Conservation (phyloP, 2,797 vertebrate species). For the Phaenicophaeus curvirostris region DNA sequence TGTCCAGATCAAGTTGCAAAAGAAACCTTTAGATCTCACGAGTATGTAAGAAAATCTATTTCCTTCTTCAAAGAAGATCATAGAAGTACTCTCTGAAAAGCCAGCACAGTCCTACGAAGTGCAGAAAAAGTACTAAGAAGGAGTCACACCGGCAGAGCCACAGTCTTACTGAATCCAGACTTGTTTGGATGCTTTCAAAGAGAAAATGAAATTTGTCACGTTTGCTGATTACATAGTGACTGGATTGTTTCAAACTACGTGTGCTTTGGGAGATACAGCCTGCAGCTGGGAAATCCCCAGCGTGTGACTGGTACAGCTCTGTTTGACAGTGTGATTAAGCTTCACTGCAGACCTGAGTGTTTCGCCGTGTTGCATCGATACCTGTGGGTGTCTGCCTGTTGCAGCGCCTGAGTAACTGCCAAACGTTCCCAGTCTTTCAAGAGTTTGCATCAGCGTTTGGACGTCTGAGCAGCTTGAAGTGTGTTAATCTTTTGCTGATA, state of each 20-base stretch:
- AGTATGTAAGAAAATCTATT: background rate
- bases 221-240: constrained; percentile 24
- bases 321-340: background rate
- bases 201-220: constrained; percentile 48
- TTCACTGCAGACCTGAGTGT: background rate
- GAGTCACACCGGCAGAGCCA: background rate
- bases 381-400: constrained; percentile 50
- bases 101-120: background rate
- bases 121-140: background rate
- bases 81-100: background rate
- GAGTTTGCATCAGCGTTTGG: constrained; percentile 53
- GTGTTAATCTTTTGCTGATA: background rate
- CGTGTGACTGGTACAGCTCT: constrained; percentile 36
- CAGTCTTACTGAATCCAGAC: constrained; percentile 5
- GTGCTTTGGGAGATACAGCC: constrained; percentile 22
- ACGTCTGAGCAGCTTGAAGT: background rate
- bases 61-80: background rate
- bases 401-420: background rate
- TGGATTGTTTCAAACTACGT: constrained; percentile 46
- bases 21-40: background rate
- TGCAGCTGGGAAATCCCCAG: constrained; percentile 52
- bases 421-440: background rate
- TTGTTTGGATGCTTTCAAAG: constrained; percentile 36
- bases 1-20: background rate
- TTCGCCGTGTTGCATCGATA: constrained; percentile 45